Conservation (phyloP, 2,888 invertebrate genomes). For the Drosophila pseudotalamancana region DNA sequence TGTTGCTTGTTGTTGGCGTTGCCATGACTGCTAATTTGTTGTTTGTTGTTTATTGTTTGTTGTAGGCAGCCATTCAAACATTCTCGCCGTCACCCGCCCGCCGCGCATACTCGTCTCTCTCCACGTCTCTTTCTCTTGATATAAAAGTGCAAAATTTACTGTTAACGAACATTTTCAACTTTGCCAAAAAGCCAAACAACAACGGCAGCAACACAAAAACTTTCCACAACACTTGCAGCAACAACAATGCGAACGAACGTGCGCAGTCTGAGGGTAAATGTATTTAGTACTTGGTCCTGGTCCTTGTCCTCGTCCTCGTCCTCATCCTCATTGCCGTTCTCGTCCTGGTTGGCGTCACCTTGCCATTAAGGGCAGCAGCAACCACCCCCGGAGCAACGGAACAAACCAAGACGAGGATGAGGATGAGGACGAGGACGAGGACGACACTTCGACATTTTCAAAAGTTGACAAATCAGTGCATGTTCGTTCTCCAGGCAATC, state of each 20-base stretch:
- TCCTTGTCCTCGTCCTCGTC: no score
- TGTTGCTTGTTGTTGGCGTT: conserved; percentile 54
- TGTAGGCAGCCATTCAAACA: conserved; percentile 74
- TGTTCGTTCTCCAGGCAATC: conserved; percentile 42
- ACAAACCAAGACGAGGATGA: conserved; percentile 19
- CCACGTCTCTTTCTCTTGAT: conserved; percentile 13
- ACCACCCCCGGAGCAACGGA: conserved; percentile 54
- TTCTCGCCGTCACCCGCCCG: conserved; percentile 51
- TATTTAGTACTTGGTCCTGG: conserved; percentile 67
- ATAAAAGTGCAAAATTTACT: conserved; percentile 73
- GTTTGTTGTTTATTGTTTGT: conserved; percentile 77
- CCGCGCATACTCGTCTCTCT: background rate
- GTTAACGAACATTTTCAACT: conserved; percentile 77
- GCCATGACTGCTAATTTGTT: conserved; percentile 79
- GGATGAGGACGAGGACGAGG: conserved; percentile 32
- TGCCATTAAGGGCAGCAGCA: conserved; percentile 67
- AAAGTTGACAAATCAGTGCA: conserved; percentile 81
- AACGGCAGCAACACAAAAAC: conserved; percentile 76
- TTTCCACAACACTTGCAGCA: conserved; percentile 73
- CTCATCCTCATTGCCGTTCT: no score
- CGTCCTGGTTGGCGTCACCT: conserved; percentile 41
- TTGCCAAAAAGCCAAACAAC: conserved; percentile 80
- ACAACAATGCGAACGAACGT: conserved; percentile 60
- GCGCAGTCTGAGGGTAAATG: conserved; percentile 58
- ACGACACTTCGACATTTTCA: conserved; percentile 78